Evolutionary conservation across 1,140 invertebrate genomes (phyloP), one percentile per base, ranked within the genome.

Genomic region (Drosophila albomicans): DNA sequence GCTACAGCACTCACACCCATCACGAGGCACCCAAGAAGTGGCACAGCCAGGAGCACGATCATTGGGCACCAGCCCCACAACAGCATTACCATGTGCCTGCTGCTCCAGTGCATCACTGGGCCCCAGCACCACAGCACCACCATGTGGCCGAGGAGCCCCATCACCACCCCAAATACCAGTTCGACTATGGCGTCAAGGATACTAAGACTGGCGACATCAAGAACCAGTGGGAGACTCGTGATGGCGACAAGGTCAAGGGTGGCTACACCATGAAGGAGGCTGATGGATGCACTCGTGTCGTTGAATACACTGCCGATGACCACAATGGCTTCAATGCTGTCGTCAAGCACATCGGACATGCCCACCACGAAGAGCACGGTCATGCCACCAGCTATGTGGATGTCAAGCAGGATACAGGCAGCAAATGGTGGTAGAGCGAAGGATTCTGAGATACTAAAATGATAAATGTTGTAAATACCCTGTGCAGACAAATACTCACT

Each of bases 141-240:
- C 66, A 81, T 72, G 51, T 65, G 28, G 65, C 56, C 2, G 81
- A 80, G 57, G 74, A 80, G 52, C 65, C 72, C 43, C 59, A 81
- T n/a, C 91, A 93, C 64, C 91, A 95, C 91, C 95, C 95, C 70
- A 94, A 94, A 70, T 96, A 96, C 92, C 94, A 94, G 81, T 96
- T 96, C 89, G 95, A 95, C 80, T 96, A 96, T 90, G 95, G 95
- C 38, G 95, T 96, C 5, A 94, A 95, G 77, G 96, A 96, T 88
- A 94, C 94, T 49, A 94, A 95, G 91, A 96, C 95, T 48, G 95
- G 96, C 75, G 95, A 96, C 88, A 94, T 95, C 72, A 95, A 96
- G 92, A 94, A 93, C 85, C 95, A 95, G 81, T 94, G 94, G 92
- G 95, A 95, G 86, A 92, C 93, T 8, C 93, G 94, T 48, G 94